These are phyloP conservation scores for Agrochola lota DNA, from an alignment of 2,888 invertebrate species.

Conservation along the genomic window DNA sequence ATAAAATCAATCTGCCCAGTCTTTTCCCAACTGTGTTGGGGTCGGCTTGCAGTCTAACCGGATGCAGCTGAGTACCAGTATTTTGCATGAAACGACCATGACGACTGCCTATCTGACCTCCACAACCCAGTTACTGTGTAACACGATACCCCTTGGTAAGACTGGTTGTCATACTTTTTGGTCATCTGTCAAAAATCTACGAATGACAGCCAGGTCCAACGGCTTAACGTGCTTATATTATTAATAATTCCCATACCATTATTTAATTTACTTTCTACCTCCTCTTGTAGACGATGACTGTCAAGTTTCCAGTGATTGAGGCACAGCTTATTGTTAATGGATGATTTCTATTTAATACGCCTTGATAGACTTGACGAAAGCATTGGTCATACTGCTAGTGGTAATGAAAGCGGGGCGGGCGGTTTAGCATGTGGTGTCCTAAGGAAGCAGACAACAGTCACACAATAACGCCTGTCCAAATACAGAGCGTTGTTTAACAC, in stretches of 20 bases:
- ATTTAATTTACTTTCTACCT: slow-evolving; percentile 45
- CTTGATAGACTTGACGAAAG: slow-evolving; percentile 38
- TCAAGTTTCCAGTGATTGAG: slow-evolving; percentile 41
- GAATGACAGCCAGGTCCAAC: neutral
- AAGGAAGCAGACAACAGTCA: no score
- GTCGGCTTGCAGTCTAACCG: no score
- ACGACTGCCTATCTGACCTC: neutral
- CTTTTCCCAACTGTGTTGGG: no score
- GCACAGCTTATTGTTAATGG: slow-evolving; percentile 58
- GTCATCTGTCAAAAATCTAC: neutral
- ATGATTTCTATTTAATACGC: slow-evolving; percentile 62
- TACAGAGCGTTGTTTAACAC: no score
- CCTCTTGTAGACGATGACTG: slow-evolving; percentile 52
- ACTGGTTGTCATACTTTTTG: neutral
- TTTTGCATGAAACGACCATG: neutral
- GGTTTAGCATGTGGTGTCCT: no score
- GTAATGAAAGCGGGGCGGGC: neutral
- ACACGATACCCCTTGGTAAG: neutral
- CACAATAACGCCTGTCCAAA: no score
- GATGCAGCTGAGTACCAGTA: neutral
- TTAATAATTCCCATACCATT: slow-evolving; percentile 3
- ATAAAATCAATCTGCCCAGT: neutral
- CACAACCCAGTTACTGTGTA: neutral
- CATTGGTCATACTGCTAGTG: slow-evolving; percentile 44
- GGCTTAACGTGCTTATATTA: neutral